Conservation (phyloP, 2,888 invertebrate species). For the Cenopis cana region DNA sequence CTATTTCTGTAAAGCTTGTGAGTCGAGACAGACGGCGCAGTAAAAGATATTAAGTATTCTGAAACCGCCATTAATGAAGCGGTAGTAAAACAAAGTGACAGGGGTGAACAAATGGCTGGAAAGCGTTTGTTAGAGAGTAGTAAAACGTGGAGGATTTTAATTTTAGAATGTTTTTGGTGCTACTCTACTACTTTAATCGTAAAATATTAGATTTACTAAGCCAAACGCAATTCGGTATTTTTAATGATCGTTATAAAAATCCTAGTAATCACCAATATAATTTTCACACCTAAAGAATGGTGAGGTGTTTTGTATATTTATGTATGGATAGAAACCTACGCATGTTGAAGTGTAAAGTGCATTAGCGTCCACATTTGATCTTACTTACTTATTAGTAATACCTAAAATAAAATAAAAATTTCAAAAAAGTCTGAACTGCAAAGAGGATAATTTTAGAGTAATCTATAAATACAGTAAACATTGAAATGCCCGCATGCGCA, state of each 20-base stretch:
- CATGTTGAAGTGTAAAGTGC: neutral
- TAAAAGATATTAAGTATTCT: slow-evolving; percentile 33
- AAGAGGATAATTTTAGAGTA: slow-evolving; percentile 21
- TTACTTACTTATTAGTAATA: neutral
- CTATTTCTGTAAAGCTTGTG: slow-evolving; percentile 35
- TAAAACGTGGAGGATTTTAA: slow-evolving; percentile 21
- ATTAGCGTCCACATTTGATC: neutral
- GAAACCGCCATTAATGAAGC: slow-evolving; percentile 39
- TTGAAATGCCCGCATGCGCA: slow-evolving; percentile 43
- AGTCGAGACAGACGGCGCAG: slow-evolving; percentile 26
- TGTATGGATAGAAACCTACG: neutral
- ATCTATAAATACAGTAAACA: slow-evolving; percentile 39
- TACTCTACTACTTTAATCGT: slow-evolving; percentile 13
- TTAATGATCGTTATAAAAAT: too few relatives aligned
- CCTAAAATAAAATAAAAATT: neutral
- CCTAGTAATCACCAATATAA: neutral
- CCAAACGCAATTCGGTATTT: neutral
- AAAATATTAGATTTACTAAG: slow-evolving; percentile 11
- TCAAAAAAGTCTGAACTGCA: neutral
- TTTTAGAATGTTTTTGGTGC: slow-evolving; percentile 27
- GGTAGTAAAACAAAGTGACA: slow-evolving; percentile 42
- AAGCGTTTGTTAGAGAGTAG: neutral
- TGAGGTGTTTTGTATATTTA: neutral
- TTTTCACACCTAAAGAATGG: neutral
- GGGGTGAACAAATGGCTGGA: slow-evolving; percentile 24